A percentile compares a stretch with the other conserved stretches of the same genome.
Conservation (phyloP, 2,888 invertebrate species). For the Meloe dianella region DNA sequence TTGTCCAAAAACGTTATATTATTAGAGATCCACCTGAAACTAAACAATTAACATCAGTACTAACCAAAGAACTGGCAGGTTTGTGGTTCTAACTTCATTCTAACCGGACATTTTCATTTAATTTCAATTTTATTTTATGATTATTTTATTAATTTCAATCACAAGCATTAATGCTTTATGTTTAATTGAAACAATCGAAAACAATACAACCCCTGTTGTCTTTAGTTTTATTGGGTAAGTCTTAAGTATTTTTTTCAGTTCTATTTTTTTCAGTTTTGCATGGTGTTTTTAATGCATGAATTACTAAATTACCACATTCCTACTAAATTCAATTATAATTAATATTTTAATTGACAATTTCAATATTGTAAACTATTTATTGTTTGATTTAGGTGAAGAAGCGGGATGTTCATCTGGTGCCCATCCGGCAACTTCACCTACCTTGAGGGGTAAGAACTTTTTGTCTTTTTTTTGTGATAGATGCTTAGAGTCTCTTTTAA, state of each 20-base stretch:
- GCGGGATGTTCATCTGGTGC: constrained; percentile 27
- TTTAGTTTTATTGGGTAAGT: constrained; percentile 24
- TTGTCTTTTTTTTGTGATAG: too few species aligned
- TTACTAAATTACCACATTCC: constrained; percentile 13
- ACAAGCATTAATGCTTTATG: constrained; percentile 25
- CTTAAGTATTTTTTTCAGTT: constrained; percentile 17
- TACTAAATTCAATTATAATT: background rate
- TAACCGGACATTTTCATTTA: constrained; percentile 19
- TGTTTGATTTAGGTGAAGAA: constrained; percentile 40
- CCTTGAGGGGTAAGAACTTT: constrained; percentile 20
- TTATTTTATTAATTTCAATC: constrained; percentile 21
- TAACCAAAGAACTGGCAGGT: constrained; percentile 43
- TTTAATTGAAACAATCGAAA: background rate
- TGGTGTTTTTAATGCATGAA: constrained; percentile 24
- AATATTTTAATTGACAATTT: constrained; percentile 10
- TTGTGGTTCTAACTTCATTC: constrained; percentile 38
- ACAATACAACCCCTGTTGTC: background rate
- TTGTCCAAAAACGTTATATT: constrained; percentile 61
- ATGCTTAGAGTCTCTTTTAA: too few species aligned
- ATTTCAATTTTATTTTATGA: constrained; percentile 21
- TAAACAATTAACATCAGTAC: constrained; percentile 29
- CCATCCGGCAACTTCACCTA: constrained; percentile 27
- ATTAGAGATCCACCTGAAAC: constrained; percentile 47
- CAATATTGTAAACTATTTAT: background rate
- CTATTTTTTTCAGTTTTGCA: constrained; percentile 22